Evolutionary conservation across 2,113 vertebrate species (phyloP), one percentile per base, ranked within the genome.

Genomic region (Trematocara nigrifrons): DNA sequence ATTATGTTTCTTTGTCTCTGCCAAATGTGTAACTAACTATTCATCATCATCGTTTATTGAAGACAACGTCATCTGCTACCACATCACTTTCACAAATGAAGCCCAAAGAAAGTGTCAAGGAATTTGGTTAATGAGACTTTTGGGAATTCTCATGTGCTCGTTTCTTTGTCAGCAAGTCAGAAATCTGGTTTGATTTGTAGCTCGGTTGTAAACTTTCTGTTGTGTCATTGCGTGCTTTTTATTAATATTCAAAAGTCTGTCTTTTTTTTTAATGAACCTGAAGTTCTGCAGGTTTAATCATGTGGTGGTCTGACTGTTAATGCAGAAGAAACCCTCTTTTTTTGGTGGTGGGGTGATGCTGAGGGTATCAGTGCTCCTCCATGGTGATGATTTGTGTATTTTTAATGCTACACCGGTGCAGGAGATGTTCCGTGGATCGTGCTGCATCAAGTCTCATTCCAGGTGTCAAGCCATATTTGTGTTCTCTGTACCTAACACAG

Each of bases 381-480:
- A 4, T 3, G 40, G 40, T 1, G 5, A 47, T 9, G 0, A 40
- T 29, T 54, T 6, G 26, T 42, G 69, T 35, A 29, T n/a, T 52
- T 40, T 10, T 56, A 71, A 42, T 11, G 33, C 79, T 78, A n/a
- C 45, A 74, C 79, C 42, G 29, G 38, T 38, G 79, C 42, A 80
- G 16, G 20, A 22, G 57, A 83, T 35, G n/a, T 54, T 82, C 38
- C 79, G 81, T 82, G 76, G 52, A n/a, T 56, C 26, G 3, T 7
- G 47, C 35, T 35, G 80, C 64, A 2, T 77, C 80, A 2, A 59
- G 69, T 47, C 82, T 89, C 76, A 22, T 71, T 90, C 89, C 90
- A 92, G 83, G 54, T 91, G 91, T 89, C 16, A 45, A 61, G 64
- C 45, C 53, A 12, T 10, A 52, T 71, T 85, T 38, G 4, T 3